These are phyloP conservation scores for Lagocephalus sceleratus DNA, from an alignment of 2,797 vertebrate species.

Conservation along the genomic window DNA sequence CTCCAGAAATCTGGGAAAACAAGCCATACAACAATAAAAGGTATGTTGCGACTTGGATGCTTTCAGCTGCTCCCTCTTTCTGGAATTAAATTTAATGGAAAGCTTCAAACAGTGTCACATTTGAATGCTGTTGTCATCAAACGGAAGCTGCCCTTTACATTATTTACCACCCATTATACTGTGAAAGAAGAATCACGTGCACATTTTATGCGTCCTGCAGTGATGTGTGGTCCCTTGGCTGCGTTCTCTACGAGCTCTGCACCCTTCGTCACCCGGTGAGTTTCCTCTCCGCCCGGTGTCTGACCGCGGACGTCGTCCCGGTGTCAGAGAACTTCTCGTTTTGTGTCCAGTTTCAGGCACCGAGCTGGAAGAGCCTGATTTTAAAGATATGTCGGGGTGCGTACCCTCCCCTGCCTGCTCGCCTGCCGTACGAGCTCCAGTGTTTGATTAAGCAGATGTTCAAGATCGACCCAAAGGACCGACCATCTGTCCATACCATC, in stretches of 20 bases:
- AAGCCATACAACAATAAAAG: conserved; percentile 95
- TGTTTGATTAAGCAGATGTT: conserved; percentile 90
- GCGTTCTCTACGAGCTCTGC: conserved; percentile 92
- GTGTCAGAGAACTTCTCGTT: neutral
- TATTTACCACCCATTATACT: conserved; percentile 27
- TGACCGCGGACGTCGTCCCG: neutral
- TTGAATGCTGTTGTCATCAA: neutral
- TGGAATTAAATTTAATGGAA: neutral
- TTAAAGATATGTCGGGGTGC: conserved; percentile 90
- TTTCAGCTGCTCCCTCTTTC: neutral
- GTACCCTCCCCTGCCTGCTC: conserved; percentile 80
- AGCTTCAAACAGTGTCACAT: neutral
- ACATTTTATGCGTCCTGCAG: conserved; percentile 69
- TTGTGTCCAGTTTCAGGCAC: conserved; percentile 86
- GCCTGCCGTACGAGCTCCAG: conserved; percentile 86
- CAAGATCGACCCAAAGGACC: conserved; percentile 83
- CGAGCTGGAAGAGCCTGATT: conserved; percentile 92
- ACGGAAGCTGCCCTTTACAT: neutral
- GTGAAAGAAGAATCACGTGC: conserved; percentile 36
- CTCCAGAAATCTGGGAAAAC: conserved; percentile 96
- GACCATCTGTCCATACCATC: conserved; percentile 87
- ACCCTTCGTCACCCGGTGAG: conserved; percentile 87
- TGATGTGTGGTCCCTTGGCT: conserved; percentile 95
- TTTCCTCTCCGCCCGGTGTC: neutral
- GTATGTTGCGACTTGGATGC: conserved; percentile 66